phyloP scores from a whole-genome alignment of 2,888 invertebrate genomes.

The Rhingia rostrata region DNA sequence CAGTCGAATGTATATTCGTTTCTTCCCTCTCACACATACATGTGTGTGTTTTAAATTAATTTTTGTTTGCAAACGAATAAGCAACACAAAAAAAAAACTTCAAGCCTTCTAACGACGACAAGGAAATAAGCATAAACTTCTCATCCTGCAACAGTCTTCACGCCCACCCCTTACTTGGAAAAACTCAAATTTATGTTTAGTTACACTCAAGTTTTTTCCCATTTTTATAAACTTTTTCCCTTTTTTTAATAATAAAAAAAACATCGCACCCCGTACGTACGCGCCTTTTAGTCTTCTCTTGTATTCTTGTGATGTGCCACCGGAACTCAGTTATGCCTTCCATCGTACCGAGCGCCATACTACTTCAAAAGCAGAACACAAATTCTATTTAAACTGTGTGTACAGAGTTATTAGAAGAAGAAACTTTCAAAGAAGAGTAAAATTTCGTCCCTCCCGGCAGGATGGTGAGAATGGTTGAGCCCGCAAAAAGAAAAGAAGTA shows the following conservation, averaged over 20 bases:
- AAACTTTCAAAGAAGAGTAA: constrained; percentile 71
- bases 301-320: constrained; percentile 51
- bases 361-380: constrained; percentile 75
- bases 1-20: constrained; percentile 71
- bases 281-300: constrained; percentile 45
- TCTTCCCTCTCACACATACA: constrained; percentile 46
- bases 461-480: constrained; percentile 44
- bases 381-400: constrained; percentile 82
- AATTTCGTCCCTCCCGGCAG: constrained; percentile 60
- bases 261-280: constrained; percentile 62
- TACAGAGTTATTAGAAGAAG: constrained; percentile 81
- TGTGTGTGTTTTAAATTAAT: constrained; percentile 74
- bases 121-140: constrained; percentile 70
- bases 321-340: constrained; percentile 52
- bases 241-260: constrained; percentile 81
- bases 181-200: constrained; percentile 72
- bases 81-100: constrained; percentile 33
- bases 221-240: constrained; percentile 81
- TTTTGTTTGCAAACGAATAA: constrained; percentile 74
- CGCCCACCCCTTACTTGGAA: constrained; percentile 26
- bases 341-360: constrained; percentile 2
- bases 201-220: constrained; percentile 73
- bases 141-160: constrained; percentile 8
- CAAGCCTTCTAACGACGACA: constrained; percentile 70
- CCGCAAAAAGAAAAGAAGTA: not conserved